phyloP scores from a whole-genome alignment of 1,140 invertebrate species.

The Cataglyphis hispanica region DNA sequence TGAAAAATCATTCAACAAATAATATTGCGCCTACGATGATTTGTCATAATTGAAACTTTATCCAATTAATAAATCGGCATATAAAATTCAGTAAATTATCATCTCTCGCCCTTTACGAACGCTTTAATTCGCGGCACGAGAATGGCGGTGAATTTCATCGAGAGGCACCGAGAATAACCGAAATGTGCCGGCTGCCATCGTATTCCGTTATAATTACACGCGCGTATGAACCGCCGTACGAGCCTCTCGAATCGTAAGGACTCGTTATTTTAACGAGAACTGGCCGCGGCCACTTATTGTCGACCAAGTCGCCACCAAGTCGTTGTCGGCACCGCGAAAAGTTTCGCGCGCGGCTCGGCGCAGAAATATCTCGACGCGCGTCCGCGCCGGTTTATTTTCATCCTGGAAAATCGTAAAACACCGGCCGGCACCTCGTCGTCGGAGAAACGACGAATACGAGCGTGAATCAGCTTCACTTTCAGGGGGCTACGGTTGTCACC shows the following conservation, averaged over 20 bases:
- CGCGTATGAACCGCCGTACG: slow-evolving; percentile 56
- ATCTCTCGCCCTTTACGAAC: slow-evolving; percentile 1
- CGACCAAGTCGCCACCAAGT: slow-evolving; percentile 59
- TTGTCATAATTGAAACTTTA: background rate
- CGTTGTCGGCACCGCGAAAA: slow-evolving; percentile 55
- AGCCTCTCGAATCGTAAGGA: slow-evolving; percentile 74
- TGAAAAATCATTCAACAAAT: no score
- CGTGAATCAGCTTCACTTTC: background rate
- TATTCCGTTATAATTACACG: slow-evolving; percentile 56
- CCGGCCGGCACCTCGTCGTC: slow-evolving; percentile 25
- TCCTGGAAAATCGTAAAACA: slow-evolving; percentile 79
- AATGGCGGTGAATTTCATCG: slow-evolving; percentile 16
- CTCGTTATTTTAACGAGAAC: slow-evolving; percentile 79
- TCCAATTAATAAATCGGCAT: background rate
- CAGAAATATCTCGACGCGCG: slow-evolving; percentile 76
- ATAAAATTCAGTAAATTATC: background rate
- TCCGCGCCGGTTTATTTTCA: slow-evolving; percentile 80
- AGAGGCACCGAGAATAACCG: slow-evolving; percentile 57
- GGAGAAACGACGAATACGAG: slow-evolving; percentile 28
- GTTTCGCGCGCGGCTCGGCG: slow-evolving; percentile 18
- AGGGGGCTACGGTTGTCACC: slow-evolving; percentile 25
- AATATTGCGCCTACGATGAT: background rate
- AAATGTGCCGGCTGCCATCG: slow-evolving; percentile 31
- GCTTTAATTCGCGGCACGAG: background rate
- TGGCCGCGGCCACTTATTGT: slow-evolving; percentile 70